These are phyloP conservation scores for Steinernema khuongi DNA, from an alignment of 1,140 invertebrate genomes.

Conservation along the genomic window DNA sequence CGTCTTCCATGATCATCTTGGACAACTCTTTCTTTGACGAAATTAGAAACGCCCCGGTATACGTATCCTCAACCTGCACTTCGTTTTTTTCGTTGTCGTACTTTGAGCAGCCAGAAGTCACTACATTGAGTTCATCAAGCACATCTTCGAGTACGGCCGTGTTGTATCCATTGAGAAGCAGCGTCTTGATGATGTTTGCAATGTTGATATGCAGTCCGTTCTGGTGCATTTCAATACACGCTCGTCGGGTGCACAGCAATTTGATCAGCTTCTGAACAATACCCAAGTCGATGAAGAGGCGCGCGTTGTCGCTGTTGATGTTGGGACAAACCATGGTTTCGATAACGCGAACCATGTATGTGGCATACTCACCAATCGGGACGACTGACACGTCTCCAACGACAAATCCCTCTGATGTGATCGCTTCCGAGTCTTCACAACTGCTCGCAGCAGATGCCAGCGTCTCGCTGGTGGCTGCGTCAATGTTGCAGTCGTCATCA, in stretches of 20 bases:
- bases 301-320: background rate
- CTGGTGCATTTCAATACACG: background rate
- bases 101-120: background rate
- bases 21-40: background rate
- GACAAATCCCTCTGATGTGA: background rate
- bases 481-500: background rate
- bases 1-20: background rate
- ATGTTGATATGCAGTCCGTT: background rate
- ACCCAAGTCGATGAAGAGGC: background rate
- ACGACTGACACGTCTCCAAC: background rate
- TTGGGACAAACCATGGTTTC: background rate
- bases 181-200: background rate
- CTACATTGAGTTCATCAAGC: background rate
- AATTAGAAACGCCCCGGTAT: background rate
- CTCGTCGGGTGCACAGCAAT: background rate
- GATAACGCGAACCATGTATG: background rate
- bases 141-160: background rate
- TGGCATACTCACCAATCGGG: background rate
- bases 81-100: background rate
- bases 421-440: background rate
- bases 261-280: background rate
- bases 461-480: background rate
- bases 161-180: background rate
- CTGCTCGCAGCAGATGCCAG: background rate
- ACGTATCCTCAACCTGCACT: background rate